Evolutionary conservation across 1,140 invertebrate species (phyloP), one percentile per base, ranked within the genome.

Genomic region (Batillaria attramentaria): DNA sequence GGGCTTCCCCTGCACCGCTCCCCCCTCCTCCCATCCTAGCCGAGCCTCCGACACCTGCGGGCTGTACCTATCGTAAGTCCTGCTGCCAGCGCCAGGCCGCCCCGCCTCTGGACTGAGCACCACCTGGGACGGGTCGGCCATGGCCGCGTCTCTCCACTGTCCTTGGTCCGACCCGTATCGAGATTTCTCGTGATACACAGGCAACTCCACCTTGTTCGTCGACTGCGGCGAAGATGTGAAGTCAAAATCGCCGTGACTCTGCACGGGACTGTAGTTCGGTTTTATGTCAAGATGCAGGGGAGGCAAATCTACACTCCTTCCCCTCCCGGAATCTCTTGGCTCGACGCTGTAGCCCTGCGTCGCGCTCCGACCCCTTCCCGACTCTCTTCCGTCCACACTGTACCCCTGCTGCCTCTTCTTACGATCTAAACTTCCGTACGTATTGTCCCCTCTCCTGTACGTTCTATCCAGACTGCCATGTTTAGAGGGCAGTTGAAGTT

Each of bases 371-470:
- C 50, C 31, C 69, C 69, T 66, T 46, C 54, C 57, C 37, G 57
- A 41, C 60, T 37, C 24, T 57, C 62, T 24, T 80, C 66, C 16
- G 54, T 37, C n/a, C n/a, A n/a, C n/a, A 16, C 76, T 31, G 33
- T 77, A 77, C 20, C 72, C 54, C 60, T 72, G 66, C 24, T 69
- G 72, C 37, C 41, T 33, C 54, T 68, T 16, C 80, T 87, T 86
- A 24, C 87, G 78, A 60, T 88, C 87, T 62, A 88, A 81, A 73
- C 87, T 88, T n/a, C 85, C 85, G 60, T 88, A 88, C 13, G 73
- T n/a, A 28, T 65, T 72, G 28, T 43, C 57, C 60, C 75, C 37
- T 78, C 80, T 81, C 33, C 74, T 76, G 50, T 81, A 83, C 28
- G 79, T 70, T 54, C 83, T 75, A 20, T 86, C 85, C 72, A 86